Base-by-base conservation (phyloP, 2,888 invertebrate genomes). In the Leptinotarsa rubiginosa region DNA sequence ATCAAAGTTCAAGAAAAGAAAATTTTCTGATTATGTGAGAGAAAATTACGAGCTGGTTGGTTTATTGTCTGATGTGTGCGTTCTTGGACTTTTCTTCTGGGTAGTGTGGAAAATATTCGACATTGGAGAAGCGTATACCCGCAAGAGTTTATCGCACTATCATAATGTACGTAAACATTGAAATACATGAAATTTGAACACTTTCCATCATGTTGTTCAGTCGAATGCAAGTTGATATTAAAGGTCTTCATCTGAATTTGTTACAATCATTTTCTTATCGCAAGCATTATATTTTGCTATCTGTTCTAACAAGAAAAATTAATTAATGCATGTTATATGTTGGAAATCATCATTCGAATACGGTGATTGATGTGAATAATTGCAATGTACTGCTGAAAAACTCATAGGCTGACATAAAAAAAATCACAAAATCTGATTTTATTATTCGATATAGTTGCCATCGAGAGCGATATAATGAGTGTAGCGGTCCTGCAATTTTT, bases 281-380 rank as follows among this genome's bases (percentile, higher is more conserved):
- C 18, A 18, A 52, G 18, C 18, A 18, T 52, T n/a, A n/a, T n/a
- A n/a, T 25, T 25, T 25, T 31, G 25, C 1, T 5, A 31, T 31
- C 25, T 52, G 52, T 52, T 52, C 52, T 18, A 52, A 18, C 52
- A 52, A 52, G 52, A n/a, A 52, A 52, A 52, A 52, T 52, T 52
- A 10, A 31, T 10, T 10, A 31, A 1, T 31, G 31, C 25, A 31
- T 31, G 5, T 31, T 31, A 31, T 31, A 5, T 31, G 25, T 31
- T 31, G 25, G 5, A 31, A 31, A 31, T 31, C 25, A 31, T 31
- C 5, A 31, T 31, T 31, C 5, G 25, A 31, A 31, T 5, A 31
- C 1, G 25, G 5, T 31, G 2, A 22, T 22, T 22, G 22, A 2
- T 22, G 22, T 22, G 22, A 22, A 25, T 4, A 25, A 25, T 25